Evolutionary conservation across 2,113 vertebrate species (phyloP).

Genomic region (Aegypius monachus): DNA sequence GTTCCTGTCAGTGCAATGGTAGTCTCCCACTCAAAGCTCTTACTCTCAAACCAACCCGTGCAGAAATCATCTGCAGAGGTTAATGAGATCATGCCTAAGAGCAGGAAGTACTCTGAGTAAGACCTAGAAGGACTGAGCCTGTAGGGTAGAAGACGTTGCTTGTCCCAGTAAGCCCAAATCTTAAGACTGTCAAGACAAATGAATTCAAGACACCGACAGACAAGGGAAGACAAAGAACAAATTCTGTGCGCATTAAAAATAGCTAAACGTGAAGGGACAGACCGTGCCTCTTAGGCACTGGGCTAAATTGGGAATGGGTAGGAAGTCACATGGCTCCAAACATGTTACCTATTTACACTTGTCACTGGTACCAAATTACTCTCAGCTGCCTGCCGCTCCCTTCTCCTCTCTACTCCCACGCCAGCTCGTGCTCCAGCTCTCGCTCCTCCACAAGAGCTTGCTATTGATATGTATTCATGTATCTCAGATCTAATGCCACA

Average conservation of each 20-base stretch:
- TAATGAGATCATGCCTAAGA: neutral
- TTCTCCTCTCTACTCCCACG: neutral
- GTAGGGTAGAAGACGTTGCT: neutral
- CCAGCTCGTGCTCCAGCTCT: neutral
- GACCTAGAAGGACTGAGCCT: neutral
- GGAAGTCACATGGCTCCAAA: conserved; percentile 40
- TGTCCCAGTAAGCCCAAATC: neutral
- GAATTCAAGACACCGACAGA: conserved; percentile 1
- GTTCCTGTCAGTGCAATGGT: neutral
- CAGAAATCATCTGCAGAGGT: neutral
- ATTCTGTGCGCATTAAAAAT: neutral
- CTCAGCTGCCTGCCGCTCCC: neutral
- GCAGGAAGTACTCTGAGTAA: neutral
- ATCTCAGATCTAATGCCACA: neutral
- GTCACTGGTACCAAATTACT: conserved; percentile 4
- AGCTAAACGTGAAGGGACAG: conserved; percentile 22
- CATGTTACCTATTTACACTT: conserved; percentile 4
- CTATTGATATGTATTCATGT: neutral
- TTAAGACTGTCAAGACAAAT: conserved; percentile 7
- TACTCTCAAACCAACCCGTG: neutral
- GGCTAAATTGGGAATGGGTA: conserved; percentile 39
- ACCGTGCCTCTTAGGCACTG: neutral
- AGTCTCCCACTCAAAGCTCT: neutral
- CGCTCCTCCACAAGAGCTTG: neutral
- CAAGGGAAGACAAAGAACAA: conserved; percentile 1